These are phyloP conservation scores for Thalpophila matura DNA, from an alignment of 2,888 invertebrate genomes.

Conservation along the genomic window DNA sequence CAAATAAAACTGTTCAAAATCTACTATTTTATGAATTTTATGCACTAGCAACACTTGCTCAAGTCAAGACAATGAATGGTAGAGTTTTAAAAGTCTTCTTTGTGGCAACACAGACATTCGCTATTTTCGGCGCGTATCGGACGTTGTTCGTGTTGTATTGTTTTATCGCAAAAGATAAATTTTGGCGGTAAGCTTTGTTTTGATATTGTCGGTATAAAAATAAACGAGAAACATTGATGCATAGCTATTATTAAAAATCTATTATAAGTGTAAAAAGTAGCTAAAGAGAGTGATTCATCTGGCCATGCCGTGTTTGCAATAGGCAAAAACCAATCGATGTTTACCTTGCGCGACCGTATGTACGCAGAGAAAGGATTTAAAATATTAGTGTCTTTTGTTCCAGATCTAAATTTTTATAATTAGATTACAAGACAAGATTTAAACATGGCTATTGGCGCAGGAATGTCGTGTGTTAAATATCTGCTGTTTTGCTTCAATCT, in stretches of 20 bases:
- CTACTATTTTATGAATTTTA: conserved; percentile 26
- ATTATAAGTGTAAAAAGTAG: not conserved
- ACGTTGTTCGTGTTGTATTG: conserved; percentile 51
- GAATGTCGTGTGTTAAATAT: conserved; percentile 97
- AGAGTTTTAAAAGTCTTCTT: not conserved
- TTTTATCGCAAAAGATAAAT: conserved; percentile 56
- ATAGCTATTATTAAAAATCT: conserved; percentile 29
- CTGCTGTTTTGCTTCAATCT: conserved; percentile 97
- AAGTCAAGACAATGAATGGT: not conserved
- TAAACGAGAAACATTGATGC: conserved; percentile 21
- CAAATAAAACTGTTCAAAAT: too few relatives aligned
- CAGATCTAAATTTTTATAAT: conserved; percentile 75
- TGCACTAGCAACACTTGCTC: conserved; percentile 8
- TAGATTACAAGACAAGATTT: conserved; percentile 73
- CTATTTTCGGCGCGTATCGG: conserved; percentile 40
- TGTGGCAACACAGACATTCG: conserved; percentile 63
- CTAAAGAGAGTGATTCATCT: conserved; percentile 28
- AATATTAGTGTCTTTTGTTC: conserved; percentile 77
- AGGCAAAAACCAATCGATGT: conserved; percentile 78
- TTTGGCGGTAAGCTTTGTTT: conserved; percentile 67
- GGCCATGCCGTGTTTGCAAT: conserved; percentile 62
- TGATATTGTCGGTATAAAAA: conserved; percentile 35
- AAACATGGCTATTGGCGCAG: conserved; percentile 94
- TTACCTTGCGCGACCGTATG: conserved; percentile 64
- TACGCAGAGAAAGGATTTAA: conserved; percentile 66